A percentile compares a stretch with the other conserved stretches of the same genome.
Conservation (phyloP, 2,888 invertebrate genomes). For the Volucella inanis region DNA sequence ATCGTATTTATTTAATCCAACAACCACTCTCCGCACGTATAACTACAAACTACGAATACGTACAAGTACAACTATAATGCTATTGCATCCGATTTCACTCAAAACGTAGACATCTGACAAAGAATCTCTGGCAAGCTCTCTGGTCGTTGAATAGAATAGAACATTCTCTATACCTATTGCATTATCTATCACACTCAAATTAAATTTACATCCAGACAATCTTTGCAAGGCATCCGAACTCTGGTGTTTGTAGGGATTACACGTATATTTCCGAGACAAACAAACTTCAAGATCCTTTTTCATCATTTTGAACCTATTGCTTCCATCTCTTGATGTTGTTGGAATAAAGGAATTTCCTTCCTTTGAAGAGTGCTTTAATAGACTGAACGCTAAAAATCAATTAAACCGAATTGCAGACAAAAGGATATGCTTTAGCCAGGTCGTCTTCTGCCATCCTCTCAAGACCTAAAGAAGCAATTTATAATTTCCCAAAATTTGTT, state of each 20-base stretch:
- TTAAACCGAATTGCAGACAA: constrained; percentile 67
- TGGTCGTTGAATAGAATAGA: constrained; percentile 12
- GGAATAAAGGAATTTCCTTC: constrained; percentile 32
- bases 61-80: constrained; percentile 16
- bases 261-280: constrained; percentile 28
- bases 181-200: constrained; percentile 61
- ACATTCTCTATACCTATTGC: constrained; percentile 13
- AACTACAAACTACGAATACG: too few relatives aligned
- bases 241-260: background rate
- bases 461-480: constrained; percentile 48
- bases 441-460: background rate
- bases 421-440: constrained; percentile 15
- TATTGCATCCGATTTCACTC: constrained; percentile 33
- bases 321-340: background rate
- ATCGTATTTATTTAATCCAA: constrained; percentile 52
- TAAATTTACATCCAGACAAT: constrained; percentile 70
- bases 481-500: constrained; percentile 65
- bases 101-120: constrained; percentile 31
- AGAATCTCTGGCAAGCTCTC: constrained; percentile 23
- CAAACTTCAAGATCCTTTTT: constrained; percentile 33
- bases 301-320: constrained; percentile 56
- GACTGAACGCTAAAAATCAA: constrained; percentile 67
- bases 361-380: constrained; percentile 54
- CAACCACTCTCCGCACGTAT: constrained; percentile 8
- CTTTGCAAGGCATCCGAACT: constrained; percentile 1